phyloP scores from a whole-genome alignment of 2,113 vertebrate genomes.

The Callorhinus ursinus region DNA sequence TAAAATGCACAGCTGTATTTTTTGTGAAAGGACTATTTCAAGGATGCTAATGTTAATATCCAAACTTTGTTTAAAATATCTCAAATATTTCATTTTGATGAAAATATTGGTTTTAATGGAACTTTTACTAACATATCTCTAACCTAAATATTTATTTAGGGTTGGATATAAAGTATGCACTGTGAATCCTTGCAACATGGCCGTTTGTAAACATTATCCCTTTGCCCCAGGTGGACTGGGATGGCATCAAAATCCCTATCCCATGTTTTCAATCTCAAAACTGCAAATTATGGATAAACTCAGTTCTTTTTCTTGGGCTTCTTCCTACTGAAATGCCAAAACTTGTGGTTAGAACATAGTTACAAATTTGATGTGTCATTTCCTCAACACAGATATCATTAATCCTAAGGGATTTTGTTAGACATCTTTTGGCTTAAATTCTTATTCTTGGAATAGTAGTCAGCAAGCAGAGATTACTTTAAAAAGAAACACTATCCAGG shows the following conservation, averaged over 20 bases:
- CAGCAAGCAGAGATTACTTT: slow-evolving; percentile 81
- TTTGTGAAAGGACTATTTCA: background rate
- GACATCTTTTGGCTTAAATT: slow-evolving; percentile 84
- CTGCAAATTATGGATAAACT: slow-evolving; percentile 83
- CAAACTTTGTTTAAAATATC: slow-evolving; percentile 57
- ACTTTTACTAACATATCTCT: slow-evolving; percentile 73
- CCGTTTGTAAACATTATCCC: slow-evolving; percentile 76
- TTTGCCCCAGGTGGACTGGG: slow-evolving; percentile 79
- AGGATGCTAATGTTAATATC: background rate
- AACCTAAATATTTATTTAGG: slow-evolving; percentile 82
- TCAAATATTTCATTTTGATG: slow-evolving; percentile 71
- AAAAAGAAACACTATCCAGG: slow-evolving; percentile 80
- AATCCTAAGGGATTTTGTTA: slow-evolving; percentile 85
- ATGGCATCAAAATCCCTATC: slow-evolving; percentile 81
- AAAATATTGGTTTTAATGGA: slow-evolving; percentile 75
- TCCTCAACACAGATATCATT: slow-evolving; percentile 77
- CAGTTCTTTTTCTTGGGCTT: slow-evolving; percentile 75
- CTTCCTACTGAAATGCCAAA: slow-evolving; percentile 76
- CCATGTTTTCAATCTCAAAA: slow-evolving; percentile 82
- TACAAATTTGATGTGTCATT: slow-evolving; percentile 78
- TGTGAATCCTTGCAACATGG: slow-evolving; percentile 78
- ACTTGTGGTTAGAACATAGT: slow-evolving; percentile 68
- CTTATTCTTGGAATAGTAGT: slow-evolving; percentile 84
- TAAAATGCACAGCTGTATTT: background rate
- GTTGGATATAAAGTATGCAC: slow-evolving; percentile 79